A percentile compares a stretch with the other conserved stretches of the same genome.
phyloP scores from a whole-genome alignment of 1,140 invertebrate species.

The Zeugodacus cucurbitae region DNA sequence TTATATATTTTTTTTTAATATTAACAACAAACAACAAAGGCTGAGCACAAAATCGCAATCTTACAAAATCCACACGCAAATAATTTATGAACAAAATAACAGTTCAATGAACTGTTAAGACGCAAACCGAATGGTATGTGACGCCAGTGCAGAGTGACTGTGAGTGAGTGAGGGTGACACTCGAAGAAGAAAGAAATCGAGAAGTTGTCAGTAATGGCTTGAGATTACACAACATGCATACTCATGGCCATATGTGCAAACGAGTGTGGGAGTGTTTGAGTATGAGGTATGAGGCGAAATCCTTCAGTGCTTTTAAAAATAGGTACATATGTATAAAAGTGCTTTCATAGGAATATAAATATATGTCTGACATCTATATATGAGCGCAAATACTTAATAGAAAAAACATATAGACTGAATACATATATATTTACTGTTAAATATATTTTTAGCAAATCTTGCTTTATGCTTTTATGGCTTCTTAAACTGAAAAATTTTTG shows the following conservation, averaged over 20 bases:
- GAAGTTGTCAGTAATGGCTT: not conserved
- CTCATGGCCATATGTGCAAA: not conserved
- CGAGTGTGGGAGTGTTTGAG: not conserved
- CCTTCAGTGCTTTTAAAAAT: not conserved
- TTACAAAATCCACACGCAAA: not conserved
- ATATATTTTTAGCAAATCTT: not conserved
- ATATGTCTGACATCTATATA: not conserved
- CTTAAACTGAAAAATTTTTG: not conserved
- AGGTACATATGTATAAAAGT: not conserved
- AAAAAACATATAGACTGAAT: not conserved
- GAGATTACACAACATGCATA: not conserved
- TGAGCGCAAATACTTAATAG: not conserved
- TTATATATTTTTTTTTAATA: no score
- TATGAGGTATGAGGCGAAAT: not conserved
- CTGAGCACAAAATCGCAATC: no score
- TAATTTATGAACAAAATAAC: not conserved
- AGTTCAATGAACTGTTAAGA: constrained; percentile 15
- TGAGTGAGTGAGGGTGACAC: not conserved
- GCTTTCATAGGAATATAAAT: not conserved
- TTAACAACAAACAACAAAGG: no score
- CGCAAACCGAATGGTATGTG: not conserved
- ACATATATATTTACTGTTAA: not conserved
- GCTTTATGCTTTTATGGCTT: not conserved
- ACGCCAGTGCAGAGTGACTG: not conserved
- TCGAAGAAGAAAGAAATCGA: constrained; percentile 19